phyloP scores from a whole-genome alignment of 2,888 invertebrate species.

The Cheilosia urbana region DNA sequence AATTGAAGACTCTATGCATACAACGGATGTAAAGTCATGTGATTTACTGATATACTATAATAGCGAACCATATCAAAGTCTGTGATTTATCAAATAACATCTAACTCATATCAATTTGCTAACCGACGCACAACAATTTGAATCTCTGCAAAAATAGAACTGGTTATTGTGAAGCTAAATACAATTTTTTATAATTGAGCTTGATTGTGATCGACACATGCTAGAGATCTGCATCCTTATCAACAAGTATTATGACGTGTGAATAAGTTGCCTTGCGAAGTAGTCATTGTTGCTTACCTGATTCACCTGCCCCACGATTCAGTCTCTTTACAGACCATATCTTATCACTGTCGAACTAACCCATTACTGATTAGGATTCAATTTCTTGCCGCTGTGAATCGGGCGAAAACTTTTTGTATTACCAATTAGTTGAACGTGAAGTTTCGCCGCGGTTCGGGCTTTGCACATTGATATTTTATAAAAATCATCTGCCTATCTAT shows the following conservation, averaged over 20 bases:
- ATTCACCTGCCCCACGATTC: slow-evolving; percentile 15
- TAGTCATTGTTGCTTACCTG: slow-evolving; percentile 23
- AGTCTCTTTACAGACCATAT: slow-evolving; percentile 17
- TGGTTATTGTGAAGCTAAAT: too few relatives aligned
- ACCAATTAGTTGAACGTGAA: slow-evolving; percentile 25
- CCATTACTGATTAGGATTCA: slow-evolving; percentile 54
- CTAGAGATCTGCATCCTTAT: neutral
- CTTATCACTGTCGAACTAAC: slow-evolving; percentile 49
- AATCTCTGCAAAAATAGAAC: too few relatives aligned
- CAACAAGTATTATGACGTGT: slow-evolving; percentile 11
- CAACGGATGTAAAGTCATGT: too few relatives aligned
- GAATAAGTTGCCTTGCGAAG: slow-evolving; percentile 9
- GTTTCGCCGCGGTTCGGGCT: slow-evolving; percentile 9
- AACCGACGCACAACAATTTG: too few relatives aligned
- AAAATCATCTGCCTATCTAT: slow-evolving; percentile 9
- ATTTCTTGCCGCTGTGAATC: slow-evolving; percentile 21
- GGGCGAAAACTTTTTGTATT: slow-evolving; percentile 29
- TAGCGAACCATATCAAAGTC: too few relatives aligned
- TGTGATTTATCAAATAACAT: too few relatives aligned
- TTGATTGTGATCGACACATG: neutral
- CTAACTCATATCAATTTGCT: too few relatives aligned
- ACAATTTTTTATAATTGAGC: neutral
- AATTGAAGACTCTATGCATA: too few relatives aligned
- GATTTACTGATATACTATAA: too few relatives aligned
- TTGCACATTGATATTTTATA: neutral